A percentile compares a stretch with the other conserved stretches of the same genome.
phyloP scores from a whole-genome alignment of 2,797 vertebrate species.

The Ataeniobius toweri region DNA sequence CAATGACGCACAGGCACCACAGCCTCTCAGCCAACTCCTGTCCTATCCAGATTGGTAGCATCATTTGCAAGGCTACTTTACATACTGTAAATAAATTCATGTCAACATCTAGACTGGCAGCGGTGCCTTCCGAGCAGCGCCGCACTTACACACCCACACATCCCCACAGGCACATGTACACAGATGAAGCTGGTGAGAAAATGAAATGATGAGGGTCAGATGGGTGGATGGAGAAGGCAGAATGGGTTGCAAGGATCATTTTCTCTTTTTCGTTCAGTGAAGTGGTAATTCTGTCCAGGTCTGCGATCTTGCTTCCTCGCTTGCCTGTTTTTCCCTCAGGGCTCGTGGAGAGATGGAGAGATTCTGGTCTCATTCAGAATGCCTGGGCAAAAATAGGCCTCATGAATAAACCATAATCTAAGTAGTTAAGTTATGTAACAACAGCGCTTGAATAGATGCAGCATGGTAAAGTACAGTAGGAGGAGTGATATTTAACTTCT shows the following conservation, averaged over 20 bases:
- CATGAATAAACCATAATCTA: slow-evolving; percentile 71
- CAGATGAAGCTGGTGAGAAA: slow-evolving; percentile 24
- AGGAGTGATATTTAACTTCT: slow-evolving; percentile 26
- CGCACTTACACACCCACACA: slow-evolving; percentile 17
- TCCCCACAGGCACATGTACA: slow-evolving; percentile 19
- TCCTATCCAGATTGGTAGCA: slow-evolving; percentile 43
- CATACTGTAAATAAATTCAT: slow-evolving; percentile 44
- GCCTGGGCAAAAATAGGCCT: slow-evolving; percentile 69
- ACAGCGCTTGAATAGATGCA: slow-evolving; percentile 54
- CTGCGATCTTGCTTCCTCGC: slow-evolving; percentile 50
- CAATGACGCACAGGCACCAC: slow-evolving; percentile 47
- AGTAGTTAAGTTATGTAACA: slow-evolving; percentile 72
- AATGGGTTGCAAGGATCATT: slow-evolving; percentile 57
- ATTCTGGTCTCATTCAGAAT: slow-evolving; percentile 69
- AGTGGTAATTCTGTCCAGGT: slow-evolving; percentile 59
- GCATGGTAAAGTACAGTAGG: slow-evolving; percentile 44
- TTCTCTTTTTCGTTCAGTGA: slow-evolving; percentile 39
- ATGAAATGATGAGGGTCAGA: slow-evolving; percentile 47
- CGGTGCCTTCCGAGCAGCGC: slow-evolving; percentile 9
- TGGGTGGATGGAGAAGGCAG: slow-evolving; percentile 35
- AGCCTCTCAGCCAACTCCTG: slow-evolving; percentile 54
- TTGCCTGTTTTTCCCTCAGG: slow-evolving; percentile 42
- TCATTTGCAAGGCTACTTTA: slow-evolving; percentile 41
- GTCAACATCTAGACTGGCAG: slow-evolving; percentile 35
- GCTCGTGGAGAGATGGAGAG: slow-evolving; percentile 57